These are phyloP conservation scores for Ooceraea biroi DNA, from an alignment of 1,140 invertebrate genomes.

Conservation along the genomic window DNA sequence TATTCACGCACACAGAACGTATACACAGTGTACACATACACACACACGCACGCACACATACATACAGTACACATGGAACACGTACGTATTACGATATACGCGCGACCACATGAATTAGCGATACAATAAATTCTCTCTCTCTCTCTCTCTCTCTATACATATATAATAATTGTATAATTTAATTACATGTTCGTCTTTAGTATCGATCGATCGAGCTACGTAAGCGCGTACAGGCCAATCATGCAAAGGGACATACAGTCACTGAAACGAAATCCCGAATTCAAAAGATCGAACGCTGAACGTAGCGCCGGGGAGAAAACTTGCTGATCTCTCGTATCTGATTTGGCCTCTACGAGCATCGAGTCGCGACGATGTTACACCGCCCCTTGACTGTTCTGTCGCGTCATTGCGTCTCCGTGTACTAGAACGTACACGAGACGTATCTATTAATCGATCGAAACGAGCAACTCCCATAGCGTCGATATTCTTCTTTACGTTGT, in stretches of 20 bases:
- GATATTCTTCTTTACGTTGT: slow-evolving; percentile 41
- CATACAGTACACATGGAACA: slow-evolving; percentile 57
- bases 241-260: slow-evolving; percentile 5
- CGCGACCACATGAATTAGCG: slow-evolving; percentile 35
- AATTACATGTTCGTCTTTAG: slow-evolving; percentile 51
- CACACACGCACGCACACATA: background rate
- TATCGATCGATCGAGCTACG: slow-evolving; percentile 19
- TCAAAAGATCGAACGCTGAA: background rate
- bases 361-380: slow-evolving; percentile 7
- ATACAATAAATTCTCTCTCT: slow-evolving; percentile 23
- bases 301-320: slow-evolving; percentile 1
- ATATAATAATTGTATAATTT: slow-evolving; percentile 69
- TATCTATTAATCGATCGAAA: slow-evolving; percentile 76
- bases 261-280: background rate
- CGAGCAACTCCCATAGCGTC: slow-evolving; percentile 65
- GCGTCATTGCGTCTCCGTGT: slow-evolving; percentile 61
- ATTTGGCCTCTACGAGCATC: slow-evolving; percentile 29
- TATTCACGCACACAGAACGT: background rate
- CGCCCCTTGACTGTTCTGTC: background rate
- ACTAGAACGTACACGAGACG: slow-evolving; percentile 83
- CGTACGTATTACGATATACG: slow-evolving; percentile 58
- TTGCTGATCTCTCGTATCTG: background rate
- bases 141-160: too few relatives aligned
- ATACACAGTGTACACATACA: too few relatives aligned
- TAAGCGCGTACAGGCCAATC: slow-evolving; percentile 11